These are phyloP conservation scores for Platycheirus rosarum DNA, from an alignment of 2,888 invertebrate species.

Conservation along the genomic window DNA sequence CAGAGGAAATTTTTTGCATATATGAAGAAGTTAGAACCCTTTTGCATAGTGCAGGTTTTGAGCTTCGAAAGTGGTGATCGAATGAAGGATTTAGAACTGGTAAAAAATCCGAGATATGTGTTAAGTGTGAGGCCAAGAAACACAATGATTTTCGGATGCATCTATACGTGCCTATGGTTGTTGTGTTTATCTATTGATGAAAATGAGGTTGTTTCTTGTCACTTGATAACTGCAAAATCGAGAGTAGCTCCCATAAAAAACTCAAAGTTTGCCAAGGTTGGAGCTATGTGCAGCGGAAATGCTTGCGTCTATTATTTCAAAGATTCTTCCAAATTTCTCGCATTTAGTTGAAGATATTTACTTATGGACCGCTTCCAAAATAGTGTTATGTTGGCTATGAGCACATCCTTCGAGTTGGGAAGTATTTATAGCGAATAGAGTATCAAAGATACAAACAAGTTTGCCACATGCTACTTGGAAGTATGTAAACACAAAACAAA, in stretches of 20 bases:
- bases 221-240: constrained; percentile 53
- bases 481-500: background rate
- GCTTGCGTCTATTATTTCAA: background rate
- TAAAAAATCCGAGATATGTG: too few species aligned
- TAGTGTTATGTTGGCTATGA: background rate
- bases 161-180: constrained; percentile 54
- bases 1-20: too few species aligned
- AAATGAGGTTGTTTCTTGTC: constrained; percentile 29
- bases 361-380: background rate
- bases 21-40: too few species aligned
- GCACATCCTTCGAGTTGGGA: background rate
- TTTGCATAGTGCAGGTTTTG: too few species aligned
- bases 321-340: constrained; percentile 1
- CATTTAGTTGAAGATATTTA: background rate
- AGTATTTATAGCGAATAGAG: background rate
- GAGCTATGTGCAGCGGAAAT: constrained; percentile 36
- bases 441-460: background rate
- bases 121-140: too few species aligned
- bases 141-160: constrained; percentile 60
- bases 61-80: too few species aligned
- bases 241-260: constrained; percentile 56
- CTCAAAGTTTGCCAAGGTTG: constrained; percentile 47
- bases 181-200: constrained; percentile 34
- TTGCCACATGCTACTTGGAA: background rate
- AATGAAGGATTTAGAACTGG: too few species aligned